Percentiles rank a stretch among this genome's conserved stretches.
phyloP scores from a whole-genome alignment of 1,140 invertebrate species.

The Trichonephila inaurata region DNA sequence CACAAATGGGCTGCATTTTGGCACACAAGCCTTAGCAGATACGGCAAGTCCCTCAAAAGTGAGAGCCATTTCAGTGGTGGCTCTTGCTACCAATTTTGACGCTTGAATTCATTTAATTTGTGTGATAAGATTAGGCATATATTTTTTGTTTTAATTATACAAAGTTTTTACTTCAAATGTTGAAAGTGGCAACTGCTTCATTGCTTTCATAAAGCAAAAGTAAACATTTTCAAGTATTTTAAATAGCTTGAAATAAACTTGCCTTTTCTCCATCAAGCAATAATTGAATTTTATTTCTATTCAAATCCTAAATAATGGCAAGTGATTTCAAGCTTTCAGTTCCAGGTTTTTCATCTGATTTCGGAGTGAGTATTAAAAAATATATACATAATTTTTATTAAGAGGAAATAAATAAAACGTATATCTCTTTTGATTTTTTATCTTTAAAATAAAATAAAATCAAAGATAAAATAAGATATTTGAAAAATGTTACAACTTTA shows the following conservation, averaged over 20 bases:
- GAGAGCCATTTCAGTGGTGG: too few species aligned
- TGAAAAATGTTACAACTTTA: too few species aligned
- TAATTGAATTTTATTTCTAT: background rate
- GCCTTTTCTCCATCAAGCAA: background rate
- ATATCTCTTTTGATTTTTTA: too few species aligned
- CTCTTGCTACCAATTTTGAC: too few species aligned
- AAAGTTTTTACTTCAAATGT: background rate
- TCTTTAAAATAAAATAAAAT: too few species aligned
- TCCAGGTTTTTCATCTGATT: background rate
- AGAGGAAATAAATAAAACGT: background rate
- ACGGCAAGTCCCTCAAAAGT: too few species aligned
- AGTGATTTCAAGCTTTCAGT: background rate
- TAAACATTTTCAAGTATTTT: background rate
- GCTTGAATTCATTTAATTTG: too few species aligned
- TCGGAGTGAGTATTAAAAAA: background rate
- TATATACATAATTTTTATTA: background rate
- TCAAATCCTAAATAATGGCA: background rate
- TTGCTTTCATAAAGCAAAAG: background rate
- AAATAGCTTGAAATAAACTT: background rate
- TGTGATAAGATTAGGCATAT: too few species aligned
- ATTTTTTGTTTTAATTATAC: too few species aligned
- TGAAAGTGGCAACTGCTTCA: background rate
- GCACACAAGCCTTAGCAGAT: too few species aligned
- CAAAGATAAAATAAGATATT: too few species aligned
- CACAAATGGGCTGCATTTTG: too few species aligned